Base-by-base conservation (phyloP, 2,113 vertebrate genomes). In the Hypanus sabinus region DNA sequence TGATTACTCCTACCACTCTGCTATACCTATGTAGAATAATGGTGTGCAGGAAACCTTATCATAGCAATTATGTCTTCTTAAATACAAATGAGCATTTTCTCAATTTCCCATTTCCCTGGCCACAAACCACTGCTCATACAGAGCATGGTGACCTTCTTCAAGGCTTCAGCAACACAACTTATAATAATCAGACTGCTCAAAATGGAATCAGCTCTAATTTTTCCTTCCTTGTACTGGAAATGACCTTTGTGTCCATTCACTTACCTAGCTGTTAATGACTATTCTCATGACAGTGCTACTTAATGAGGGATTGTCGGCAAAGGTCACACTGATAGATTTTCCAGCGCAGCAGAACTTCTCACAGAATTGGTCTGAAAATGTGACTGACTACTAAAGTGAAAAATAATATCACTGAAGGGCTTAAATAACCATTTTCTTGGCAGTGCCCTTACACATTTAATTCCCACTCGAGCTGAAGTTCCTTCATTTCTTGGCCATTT, bases 31-130 rank as follows among this genome's bases (percentile, higher is more conserved):
- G 60, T 65, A 60, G 60, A 5, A 14, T 90, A 90, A 68, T 90
- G n/a, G 60, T 20, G 85, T 65, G 85, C 85, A 90, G 33, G 60
- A 90, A 65, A 68, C 85, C 85, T 65, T 90, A 90, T 90, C 85
- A 65, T 20, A 65, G 60, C 85, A 90, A 90, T 90, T 90, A 90
- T 62, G 27, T 90, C 14, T 65, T 90, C 33, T 90, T 65, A 90
- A 65, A 90, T 90, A 90, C 85, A 90, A 90, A 90, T 65, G 60
- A 62, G 33, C 60, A 8, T 65, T 65, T 90, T n/a, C 85, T 90
- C 85, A 65, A 68, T 68, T 65, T 90, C 85, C 6, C 85, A 68
- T 90, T 33, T n/a, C 85, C 85, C 60, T 65, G 60, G 85, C 30
- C n/a, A n/a, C 60, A 83, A 83, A 55, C 36, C 80, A 83, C 80